Evolutionary conservation across 1,140 invertebrate species (phyloP), one percentile per base, ranked within the genome.

Genomic region (Drosophila pallidifrons): DNA sequence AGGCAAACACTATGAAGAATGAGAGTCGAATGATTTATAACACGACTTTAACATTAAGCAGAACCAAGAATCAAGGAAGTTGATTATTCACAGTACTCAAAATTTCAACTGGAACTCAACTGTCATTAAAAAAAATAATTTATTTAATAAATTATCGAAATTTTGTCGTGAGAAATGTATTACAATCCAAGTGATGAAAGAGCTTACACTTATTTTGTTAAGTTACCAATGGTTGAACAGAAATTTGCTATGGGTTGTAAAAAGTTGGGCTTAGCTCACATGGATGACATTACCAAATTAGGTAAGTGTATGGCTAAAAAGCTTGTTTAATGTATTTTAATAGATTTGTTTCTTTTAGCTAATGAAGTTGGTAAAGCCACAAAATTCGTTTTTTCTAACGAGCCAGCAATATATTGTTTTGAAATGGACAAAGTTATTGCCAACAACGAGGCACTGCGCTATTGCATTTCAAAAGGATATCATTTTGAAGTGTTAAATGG

Each of bases 391-490:
- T 63, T 32, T 15, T 20, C 47, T 1, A 28, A 25, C 4, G 67
- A 70, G 0, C 67, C 67, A 1, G 1, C 15, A 0, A 13, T 70
- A 5, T 61, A 35, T 41, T 70, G 67, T 20, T 1, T 1, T 15
- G 59, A 69, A 6, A 32, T 60, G 1, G 55, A 47, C 5, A 63
- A 54, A 55, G 54, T 70, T 10, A 46, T 70, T 32, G 49, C 38
- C 3, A 38, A 70, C 45, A 38, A 70, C 11, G 54, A n/a, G 1
- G 35, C 67, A 3, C 16, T 70, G 0, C 10, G 46, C 3, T 70
- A 63, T n/a, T 70, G 67, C 4, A 70, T 70, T 15, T 61, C 67
- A 8, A 70, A 25, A 1, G 67, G 58, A 63, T 70, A 54, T 35
- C 10, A 25, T 5, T 70, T 70, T 16, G 46, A 61, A 13, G 38